phyloP scores from a whole-genome alignment of 2,113 vertebrate species.

The Baryphthengus martii region DNA sequence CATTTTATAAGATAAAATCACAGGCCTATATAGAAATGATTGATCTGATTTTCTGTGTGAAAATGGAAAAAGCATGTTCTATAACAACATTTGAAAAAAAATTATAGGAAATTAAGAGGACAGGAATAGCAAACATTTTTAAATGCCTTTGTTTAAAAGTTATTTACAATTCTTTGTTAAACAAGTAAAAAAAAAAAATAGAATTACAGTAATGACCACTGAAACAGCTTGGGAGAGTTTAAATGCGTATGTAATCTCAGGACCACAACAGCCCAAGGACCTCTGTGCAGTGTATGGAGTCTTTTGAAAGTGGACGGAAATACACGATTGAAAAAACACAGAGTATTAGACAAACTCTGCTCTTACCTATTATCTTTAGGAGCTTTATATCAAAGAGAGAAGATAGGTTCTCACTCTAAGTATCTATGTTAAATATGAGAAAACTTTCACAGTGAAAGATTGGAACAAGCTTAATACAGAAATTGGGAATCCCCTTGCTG shows the following conservation, averaged over 20 bases:
- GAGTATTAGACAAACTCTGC: not conserved
- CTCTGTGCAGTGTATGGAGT: not conserved
- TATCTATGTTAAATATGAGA: not conserved
- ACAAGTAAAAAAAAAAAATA: not conserved
- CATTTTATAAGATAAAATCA: not conserved
- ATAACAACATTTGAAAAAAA: not conserved
- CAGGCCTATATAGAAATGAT: not conserved
- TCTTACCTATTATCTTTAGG: not conserved
- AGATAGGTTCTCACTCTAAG: not conserved
- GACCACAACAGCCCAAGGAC: rapidly evolving
- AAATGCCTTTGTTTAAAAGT: not conserved
- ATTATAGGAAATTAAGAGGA: not conserved
- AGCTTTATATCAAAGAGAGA: not conserved
- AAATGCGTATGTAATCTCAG: not conserved
- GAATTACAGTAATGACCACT: not conserved
- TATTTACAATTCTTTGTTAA: not conserved
- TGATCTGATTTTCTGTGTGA: not conserved
- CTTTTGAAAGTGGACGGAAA: not conserved
- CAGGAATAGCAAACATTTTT: not conserved
- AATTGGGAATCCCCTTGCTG: not conserved
- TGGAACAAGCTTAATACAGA: not conserved
- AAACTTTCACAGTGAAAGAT: not conserved
- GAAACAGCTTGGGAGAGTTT: not conserved
- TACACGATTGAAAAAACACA: not conserved
- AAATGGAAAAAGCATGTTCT: not conserved